Evolutionary conservation across 2,113 vertebrate species (phyloP).

Genomic region (Lepidothrix coronata): DNA sequence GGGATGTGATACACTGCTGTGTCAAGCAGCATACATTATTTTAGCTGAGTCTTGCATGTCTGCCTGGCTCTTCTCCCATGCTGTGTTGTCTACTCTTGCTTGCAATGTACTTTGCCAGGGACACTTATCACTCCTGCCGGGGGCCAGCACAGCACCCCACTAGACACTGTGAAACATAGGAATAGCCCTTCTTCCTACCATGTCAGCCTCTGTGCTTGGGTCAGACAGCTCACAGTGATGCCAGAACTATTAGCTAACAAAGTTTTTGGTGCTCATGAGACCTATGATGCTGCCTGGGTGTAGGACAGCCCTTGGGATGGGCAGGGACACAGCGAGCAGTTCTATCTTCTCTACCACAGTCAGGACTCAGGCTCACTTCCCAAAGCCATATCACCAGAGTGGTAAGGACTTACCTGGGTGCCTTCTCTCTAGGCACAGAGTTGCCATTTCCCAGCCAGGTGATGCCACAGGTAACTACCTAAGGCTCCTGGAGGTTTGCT

Average conservation of each 20-base stretch:
- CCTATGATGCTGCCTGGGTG: background rate
- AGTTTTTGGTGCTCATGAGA: background rate
- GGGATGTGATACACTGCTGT: background rate
- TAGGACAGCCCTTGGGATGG: background rate
- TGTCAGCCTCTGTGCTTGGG: background rate
- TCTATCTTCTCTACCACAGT: background rate
- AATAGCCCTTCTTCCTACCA: background rate
- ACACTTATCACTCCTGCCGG: background rate
- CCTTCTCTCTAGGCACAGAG: background rate
- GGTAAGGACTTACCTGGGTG: background rate
- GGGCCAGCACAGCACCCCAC: background rate
- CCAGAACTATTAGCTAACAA: background rate
- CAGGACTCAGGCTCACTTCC: fast-evolving
- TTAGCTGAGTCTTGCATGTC: background rate
- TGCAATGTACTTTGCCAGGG: background rate
- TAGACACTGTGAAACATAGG: background rate
- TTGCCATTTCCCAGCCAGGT: fast-evolving
- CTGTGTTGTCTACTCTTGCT: background rate
- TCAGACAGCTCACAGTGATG: background rate
- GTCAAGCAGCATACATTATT: background rate
- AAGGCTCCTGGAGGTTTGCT: fast-evolving
- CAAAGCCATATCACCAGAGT: background rate
- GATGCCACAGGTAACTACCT: background rate
- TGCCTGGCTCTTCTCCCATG: background rate
- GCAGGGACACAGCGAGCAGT: background rate